These are phyloP conservation scores for Scaptomyza cyrtandrae DNA, from an alignment of 2,888 invertebrate species.

Conservation along the genomic window DNA sequence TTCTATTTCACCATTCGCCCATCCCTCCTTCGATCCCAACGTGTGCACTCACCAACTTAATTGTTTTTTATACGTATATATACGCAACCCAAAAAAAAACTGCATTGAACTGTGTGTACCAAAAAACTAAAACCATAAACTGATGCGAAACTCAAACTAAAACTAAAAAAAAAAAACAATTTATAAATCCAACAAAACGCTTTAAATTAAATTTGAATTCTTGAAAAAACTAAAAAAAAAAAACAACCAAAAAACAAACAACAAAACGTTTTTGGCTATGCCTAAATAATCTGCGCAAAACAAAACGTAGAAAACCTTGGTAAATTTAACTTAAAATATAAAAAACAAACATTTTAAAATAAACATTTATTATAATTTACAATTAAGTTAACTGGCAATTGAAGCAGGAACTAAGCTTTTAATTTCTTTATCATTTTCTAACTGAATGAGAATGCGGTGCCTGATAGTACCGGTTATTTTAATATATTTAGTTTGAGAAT, in stretches of 20 bases:
- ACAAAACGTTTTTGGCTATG: conserved; percentile 56
- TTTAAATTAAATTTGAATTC: conserved; percentile 69
- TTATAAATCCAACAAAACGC: conserved; percentile 55
- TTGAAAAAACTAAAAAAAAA: conserved; percentile 42
- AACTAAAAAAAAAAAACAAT: conserved; percentile 54
- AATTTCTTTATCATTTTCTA: conserved; percentile 12
- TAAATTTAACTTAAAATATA: conserved; percentile 70
- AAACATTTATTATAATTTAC: conserved; percentile 37
- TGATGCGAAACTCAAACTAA: conserved; percentile 60
- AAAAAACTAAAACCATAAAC: conserved; percentile 40
- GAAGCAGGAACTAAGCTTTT: conserved; percentile 21
- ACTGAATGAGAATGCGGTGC: conserved; percentile 53
- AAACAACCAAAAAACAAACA: conserved; percentile 54
- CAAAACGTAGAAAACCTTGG: conserved; percentile 82
- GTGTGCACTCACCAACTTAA: conserved; percentile 59
- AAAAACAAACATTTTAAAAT: conserved; percentile 43
- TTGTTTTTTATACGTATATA: conserved; percentile 44
- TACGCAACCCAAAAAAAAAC: conserved; percentile 39
- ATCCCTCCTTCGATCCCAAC: conserved; percentile 34
- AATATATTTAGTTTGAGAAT: conserved; percentile 10
- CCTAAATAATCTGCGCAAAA: conserved; percentile 52
- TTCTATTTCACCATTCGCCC: conserved; percentile 38
- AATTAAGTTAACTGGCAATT: conserved; percentile 57
- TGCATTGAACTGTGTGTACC: conserved; percentile 59
- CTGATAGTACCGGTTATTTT: conserved; percentile 3